Conservation (phyloP, 2,113 vertebrate species). For the Ariopsis seemanni region DNA sequence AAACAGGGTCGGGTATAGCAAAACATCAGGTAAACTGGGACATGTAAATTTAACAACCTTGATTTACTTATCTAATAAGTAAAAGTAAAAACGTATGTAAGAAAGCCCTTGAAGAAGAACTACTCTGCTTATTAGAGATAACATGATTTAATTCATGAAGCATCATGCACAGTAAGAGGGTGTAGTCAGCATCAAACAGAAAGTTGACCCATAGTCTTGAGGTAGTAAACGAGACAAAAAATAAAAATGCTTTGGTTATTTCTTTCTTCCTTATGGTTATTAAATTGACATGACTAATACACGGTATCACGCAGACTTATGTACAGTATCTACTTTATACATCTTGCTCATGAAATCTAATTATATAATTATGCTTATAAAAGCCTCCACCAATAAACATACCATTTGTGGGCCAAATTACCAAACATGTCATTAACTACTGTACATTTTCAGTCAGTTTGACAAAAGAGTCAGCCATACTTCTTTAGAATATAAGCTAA, state of each 20-base stretch:
- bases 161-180: neutral
- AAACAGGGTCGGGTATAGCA: neutral
- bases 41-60: neutral
- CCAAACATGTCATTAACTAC: neutral
- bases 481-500: neutral
- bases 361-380: neutral
- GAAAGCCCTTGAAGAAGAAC: neutral
- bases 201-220: neutral
- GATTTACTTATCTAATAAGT: neutral
- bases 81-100: neutral
- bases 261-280: neutral
- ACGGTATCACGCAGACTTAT: neutral
- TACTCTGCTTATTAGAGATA: neutral
- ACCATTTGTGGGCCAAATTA: neutral
- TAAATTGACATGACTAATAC: neutral
- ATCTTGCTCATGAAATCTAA: neutral
- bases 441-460: too few species aligned
- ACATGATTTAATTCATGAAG: neutral
- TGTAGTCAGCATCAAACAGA: neutral
- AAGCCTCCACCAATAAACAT: neutral
- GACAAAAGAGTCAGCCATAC: neutral
- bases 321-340: neutral
- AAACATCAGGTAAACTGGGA: neutral
- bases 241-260: neutral
- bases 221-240: neutral